Percentiles rank a stretch among this genome's conserved stretches.
phyloP scores from a whole-genome alignment of 2,797 vertebrate genomes.

The Premnoplex brunnescens region DNA sequence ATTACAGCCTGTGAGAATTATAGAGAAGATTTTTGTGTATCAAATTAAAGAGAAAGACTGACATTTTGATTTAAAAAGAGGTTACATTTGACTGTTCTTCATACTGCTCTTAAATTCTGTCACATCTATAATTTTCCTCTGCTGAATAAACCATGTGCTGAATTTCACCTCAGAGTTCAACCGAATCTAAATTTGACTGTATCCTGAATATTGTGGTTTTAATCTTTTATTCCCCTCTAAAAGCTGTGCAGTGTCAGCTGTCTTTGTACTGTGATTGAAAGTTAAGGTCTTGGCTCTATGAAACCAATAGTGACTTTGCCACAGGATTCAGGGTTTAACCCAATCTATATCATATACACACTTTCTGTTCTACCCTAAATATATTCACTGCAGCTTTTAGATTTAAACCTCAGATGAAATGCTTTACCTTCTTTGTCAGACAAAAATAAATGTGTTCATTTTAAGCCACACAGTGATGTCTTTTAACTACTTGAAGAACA shows the following conservation, averaged over 20 bases:
- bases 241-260: not conserved
- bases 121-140: slow-evolving; percentile 17
- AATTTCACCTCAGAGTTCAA: slow-evolving; percentile 2
- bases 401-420: not conserved
- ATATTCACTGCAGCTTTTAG: not conserved
- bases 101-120: not conserved
- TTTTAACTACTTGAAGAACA: not conserved
- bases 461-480: not conserved
- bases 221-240: not conserved
- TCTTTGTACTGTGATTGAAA: not conserved
- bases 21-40: not conserved
- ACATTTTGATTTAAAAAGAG: not conserved
- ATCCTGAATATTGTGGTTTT: not conserved
- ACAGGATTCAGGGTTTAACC: not conserved
- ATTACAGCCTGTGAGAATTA: not conserved
- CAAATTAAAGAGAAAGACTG: slow-evolving; percentile 15
- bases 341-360: not conserved
- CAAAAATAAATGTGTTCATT: not conserved
- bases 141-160: not conserved
- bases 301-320: not conserved
- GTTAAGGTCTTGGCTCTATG: not conserved
- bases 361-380: not conserved
- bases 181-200: not conserved
- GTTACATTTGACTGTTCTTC: not conserved
- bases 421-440: not conserved